Conservation (phyloP, 2,888 invertebrate genomes). For the Anoplius nigerrimus region DNA sequence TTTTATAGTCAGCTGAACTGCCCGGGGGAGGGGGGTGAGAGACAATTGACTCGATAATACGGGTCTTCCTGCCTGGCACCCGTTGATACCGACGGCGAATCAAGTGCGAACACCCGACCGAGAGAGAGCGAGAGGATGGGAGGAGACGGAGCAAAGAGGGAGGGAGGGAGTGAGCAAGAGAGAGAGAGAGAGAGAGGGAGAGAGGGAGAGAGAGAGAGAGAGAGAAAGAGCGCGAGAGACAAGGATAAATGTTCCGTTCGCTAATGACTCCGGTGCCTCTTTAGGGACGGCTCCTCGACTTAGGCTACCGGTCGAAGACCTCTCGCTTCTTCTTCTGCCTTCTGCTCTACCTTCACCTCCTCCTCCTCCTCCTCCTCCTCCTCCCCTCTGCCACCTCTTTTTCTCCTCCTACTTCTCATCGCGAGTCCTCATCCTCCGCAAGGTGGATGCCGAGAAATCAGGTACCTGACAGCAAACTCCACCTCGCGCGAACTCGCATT, state of each 20-base stretch:
- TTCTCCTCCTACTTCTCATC: background rate
- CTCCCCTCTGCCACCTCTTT: background rate
- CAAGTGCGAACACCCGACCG: constrained; percentile 67
- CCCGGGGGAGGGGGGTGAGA: constrained; percentile 66
- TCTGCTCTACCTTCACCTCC: constrained; percentile 46
- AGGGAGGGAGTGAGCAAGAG: background rate
- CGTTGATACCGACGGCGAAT: constrained; percentile 73
- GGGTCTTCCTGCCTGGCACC: constrained; percentile 75
- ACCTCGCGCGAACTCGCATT: constrained; percentile 49
- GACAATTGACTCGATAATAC: constrained; percentile 74
- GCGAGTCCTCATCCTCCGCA: constrained; percentile 6
- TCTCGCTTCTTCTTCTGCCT: constrained; percentile 14
- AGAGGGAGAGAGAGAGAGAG: constrained; percentile 32
- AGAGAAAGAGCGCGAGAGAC: constrained; percentile 52
- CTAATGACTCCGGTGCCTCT: constrained; percentile 65
- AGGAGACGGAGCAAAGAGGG: constrained; percentile 36
- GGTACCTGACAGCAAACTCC: constrained; percentile 55
- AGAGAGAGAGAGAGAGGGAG: constrained; percentile 21
- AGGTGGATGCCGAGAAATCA: constrained; percentile 40
- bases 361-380: constrained; percentile 4
- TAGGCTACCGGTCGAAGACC: constrained; percentile 62
- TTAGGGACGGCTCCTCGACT: constrained; percentile 56
- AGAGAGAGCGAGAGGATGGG: constrained; percentile 33
- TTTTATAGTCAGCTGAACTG: constrained; percentile 71
- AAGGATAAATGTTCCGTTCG: constrained; percentile 65